Evolutionary conservation across 2,113 vertebrate genomes (phyloP).

Genomic region (Protomyctophum bolini): DNA sequence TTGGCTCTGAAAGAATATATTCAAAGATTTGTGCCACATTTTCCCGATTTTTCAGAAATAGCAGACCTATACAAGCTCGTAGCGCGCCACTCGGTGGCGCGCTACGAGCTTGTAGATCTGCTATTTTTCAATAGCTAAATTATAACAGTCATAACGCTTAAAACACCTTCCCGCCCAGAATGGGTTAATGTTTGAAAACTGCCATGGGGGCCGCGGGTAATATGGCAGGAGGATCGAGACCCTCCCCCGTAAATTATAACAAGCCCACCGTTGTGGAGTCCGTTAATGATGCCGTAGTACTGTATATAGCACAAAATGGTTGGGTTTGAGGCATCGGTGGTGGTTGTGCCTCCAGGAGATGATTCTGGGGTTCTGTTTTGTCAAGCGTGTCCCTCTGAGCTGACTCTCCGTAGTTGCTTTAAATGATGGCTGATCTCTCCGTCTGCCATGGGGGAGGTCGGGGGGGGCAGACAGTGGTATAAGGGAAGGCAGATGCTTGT

Average conservation of each 20-base stretch:
- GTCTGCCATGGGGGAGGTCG: not conserved
- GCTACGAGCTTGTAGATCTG: no score
- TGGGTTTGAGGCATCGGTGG: conserved; percentile 34
- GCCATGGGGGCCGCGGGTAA: conserved; percentile 9
- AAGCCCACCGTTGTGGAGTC: conserved; percentile 19
- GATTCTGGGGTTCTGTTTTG: not conserved
- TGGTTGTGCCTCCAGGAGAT: conserved; percentile 9
- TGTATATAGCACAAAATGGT: conserved; percentile 7
- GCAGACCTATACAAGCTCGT: no score
- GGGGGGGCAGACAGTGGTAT: not conserved
- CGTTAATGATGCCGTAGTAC: conserved; percentile 21
- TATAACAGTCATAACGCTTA: no score
- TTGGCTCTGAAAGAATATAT: no score
- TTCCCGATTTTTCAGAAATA: no score
- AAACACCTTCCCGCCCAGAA: no score
- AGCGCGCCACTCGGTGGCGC: no score
- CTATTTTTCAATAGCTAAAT: no score
- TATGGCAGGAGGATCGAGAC: not conserved
- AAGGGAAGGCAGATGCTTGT: not conserved
- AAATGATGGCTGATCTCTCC: conserved; percentile 2
- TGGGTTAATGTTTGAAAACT: conserved; percentile 49
- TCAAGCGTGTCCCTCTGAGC: conserved; percentile 2
- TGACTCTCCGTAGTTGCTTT: not conserved
- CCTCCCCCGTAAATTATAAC: conserved; percentile 42
- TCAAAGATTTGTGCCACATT: no score